Percentiles rank a stretch among this genome's conserved stretches.
Evolutionary conservation across 2,888 invertebrate species (phyloP).

Genomic region (Cryptocephalus primarius): DNA sequence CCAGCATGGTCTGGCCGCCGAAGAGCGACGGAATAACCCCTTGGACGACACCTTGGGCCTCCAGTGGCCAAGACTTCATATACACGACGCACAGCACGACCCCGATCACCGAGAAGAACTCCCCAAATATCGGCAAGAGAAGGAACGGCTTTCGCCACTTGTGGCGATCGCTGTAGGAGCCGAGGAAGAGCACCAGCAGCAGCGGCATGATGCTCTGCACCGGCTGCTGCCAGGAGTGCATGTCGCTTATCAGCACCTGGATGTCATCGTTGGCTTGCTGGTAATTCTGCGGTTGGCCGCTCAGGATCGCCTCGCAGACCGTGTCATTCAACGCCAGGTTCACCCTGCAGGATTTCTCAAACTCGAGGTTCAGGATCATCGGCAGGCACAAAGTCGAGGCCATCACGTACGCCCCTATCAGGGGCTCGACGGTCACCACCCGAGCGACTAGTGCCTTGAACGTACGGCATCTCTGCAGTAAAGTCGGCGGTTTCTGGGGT

Average conservation of each 20-base stretch:
- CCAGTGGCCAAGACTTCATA: constrained; percentile 43
- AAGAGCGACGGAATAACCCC: constrained; percentile 45
- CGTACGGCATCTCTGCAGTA: not conserved
- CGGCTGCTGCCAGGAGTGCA: constrained; percentile 31
- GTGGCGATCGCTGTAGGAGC: constrained; percentile 34
- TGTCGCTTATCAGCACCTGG: constrained; percentile 38
- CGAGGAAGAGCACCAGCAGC: constrained; percentile 31
- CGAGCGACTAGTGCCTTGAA: not conserved
- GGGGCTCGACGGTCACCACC: constrained; percentile 31
- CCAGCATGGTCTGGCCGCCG: constrained; percentile 43
- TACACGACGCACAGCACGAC: constrained; percentile 43
- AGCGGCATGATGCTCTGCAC: constrained; percentile 30
- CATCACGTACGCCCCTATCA: constrained; percentile 28
- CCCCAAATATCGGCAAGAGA: constrained; percentile 31
- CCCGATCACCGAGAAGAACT: constrained; percentile 39
- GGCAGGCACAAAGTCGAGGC: constrained; percentile 29
- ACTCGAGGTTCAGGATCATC: constrained; percentile 42
- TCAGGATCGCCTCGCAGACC: constrained; percentile 39
- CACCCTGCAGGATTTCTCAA: constrained; percentile 45
- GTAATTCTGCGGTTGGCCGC: constrained; percentile 20
- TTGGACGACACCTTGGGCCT: constrained; percentile 44
- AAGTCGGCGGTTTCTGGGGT: not conserved
- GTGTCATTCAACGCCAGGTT: constrained; percentile 41
- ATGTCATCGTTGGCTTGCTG: constrained; percentile 36
- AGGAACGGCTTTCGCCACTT: constrained; percentile 34